A percentile compares a stretch with the other conserved stretches of the same genome.
Conservation (phyloP, 2,888 invertebrate genomes). For the Ischnura elegans region DNA sequence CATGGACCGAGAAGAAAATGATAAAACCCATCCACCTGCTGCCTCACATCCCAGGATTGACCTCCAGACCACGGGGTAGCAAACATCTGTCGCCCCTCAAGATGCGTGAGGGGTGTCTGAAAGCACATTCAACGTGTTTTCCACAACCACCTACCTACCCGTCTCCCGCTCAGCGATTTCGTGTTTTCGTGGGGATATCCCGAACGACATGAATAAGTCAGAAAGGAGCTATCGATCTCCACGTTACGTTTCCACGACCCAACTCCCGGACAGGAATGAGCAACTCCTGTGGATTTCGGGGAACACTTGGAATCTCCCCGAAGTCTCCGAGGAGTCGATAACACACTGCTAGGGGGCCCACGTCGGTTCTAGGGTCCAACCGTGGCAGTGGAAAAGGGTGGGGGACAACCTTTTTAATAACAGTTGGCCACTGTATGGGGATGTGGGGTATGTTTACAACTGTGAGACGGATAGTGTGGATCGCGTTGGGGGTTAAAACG, state of each 20-base stretch:
- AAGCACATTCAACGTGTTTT: not conserved
- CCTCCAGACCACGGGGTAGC: not conserved
- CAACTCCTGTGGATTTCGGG: not conserved
- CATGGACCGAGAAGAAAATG: not conserved
- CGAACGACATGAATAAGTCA: conserved; percentile 9
- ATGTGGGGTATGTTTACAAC: not conserved
- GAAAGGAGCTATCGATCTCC: conserved; percentile 8
- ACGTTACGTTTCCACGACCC: conserved; percentile 2
- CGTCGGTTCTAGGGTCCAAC: not conserved
- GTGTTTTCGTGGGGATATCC: conserved; percentile 7
- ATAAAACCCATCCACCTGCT: not conserved
- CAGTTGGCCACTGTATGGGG: not conserved
- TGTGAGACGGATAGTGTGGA: not conserved
- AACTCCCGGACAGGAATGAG: no score
- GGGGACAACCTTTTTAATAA: conserved; percentile 2
- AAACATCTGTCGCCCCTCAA: not conserved
- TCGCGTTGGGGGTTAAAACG: not conserved
- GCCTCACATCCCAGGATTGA: not conserved
- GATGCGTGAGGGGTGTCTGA: not conserved
- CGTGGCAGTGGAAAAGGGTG: not conserved
- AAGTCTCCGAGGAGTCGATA: not conserved
- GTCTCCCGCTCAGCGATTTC: not conserved
- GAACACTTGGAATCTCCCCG: not conserved
- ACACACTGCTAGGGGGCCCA: not conserved
- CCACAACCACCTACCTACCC: not conserved